Percentiles rank a stretch among this genome's conserved stretches.
phyloP scores from a whole-genome alignment of 2,797 vertebrate species.

The Triplophysa bombifrons region DNA sequence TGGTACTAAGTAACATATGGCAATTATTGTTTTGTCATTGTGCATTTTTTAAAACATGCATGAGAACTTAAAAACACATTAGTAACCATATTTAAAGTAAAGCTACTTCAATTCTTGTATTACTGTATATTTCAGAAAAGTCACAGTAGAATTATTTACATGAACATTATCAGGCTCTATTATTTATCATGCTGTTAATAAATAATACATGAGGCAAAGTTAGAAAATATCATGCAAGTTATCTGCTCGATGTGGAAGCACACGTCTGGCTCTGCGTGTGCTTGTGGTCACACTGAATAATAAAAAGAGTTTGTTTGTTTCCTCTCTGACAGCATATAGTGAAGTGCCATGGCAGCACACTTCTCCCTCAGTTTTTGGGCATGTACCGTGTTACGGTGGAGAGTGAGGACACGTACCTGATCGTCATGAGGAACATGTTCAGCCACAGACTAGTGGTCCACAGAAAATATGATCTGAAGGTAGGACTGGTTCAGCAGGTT shows the following conservation, averaged over 20 bases:
- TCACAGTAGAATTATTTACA: neutral
- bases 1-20: neutral
- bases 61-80: neutral
- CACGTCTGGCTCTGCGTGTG: neutral
- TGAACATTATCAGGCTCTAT: too few species aligned
- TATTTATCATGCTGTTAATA: neutral
- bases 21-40: neutral
- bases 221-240: neutral
- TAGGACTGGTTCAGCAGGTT: constrained; percentile 61
- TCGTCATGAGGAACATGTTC: constrained; percentile 96
- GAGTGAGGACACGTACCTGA: constrained; percentile 90
- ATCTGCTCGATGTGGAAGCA: neutral
- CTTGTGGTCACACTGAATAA: neutral
- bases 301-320: constrained; percentile 20
- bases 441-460: constrained; percentile 92
- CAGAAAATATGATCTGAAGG: constrained; percentile 95
- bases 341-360: constrained; percentile 90
- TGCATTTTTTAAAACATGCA: neutral
- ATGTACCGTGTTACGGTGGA: constrained; percentile 95
- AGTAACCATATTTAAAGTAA: neutral
- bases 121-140: neutral
- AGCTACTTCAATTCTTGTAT: neutral
- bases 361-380: constrained; percentile 92
- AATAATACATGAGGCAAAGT: neutral
- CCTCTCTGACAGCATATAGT: constrained; percentile 84